A percentile compares a stretch with the other conserved stretches of the same genome.
Evolutionary conservation across 2,113 vertebrate species (phyloP).

Genomic region (Psilopsiagon aymara): DNA sequence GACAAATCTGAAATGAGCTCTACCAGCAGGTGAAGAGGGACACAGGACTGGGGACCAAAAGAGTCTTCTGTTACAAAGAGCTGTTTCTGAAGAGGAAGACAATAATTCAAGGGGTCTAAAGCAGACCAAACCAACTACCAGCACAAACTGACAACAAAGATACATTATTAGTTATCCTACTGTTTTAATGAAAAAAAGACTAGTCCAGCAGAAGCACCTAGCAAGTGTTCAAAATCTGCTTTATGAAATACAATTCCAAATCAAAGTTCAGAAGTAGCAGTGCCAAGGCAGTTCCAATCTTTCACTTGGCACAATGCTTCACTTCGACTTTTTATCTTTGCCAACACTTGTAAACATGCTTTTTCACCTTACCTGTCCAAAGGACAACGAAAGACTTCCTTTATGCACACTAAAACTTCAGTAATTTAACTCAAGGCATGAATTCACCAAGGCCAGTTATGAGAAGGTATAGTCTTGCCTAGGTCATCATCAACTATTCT

Average conservation of each 20-base stretch:
- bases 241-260: background rate
- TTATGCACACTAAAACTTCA: background rate
- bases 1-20: background rate
- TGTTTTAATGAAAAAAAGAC: background rate
- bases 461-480: background rate
- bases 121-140: background rate
- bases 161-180: rapidly evolving
- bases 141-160: background rate
- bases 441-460: background rate
- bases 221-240: background rate
- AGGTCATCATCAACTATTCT: background rate
- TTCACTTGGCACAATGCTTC: background rate
- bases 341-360: background rate
- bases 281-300: background rate
- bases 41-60: background rate
- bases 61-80: background rate
- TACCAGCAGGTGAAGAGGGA: background rate
- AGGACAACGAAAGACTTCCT: background rate
- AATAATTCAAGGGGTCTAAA: background rate
- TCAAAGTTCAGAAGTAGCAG: background rate
- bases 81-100: background rate
- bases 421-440: background rate
- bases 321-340: background rate
- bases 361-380: background rate
- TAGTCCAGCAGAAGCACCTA: background rate